Conservation (phyloP, 2,888 invertebrate genomes). For the Drosophila cognata region DNA sequence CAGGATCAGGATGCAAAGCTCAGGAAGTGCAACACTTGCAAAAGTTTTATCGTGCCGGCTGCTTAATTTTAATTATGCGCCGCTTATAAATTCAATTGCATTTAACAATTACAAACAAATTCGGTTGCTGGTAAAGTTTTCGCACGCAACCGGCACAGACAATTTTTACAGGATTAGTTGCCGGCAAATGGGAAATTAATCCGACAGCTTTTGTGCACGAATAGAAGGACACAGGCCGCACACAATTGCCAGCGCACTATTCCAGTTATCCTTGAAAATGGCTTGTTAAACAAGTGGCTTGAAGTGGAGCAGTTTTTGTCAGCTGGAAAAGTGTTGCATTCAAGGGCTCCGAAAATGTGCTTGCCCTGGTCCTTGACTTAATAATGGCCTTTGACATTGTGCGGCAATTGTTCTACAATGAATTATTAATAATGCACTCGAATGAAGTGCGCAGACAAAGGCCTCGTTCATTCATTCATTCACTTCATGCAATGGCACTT, state of each 20-base stretch:
- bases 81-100: conserved; percentile 80
- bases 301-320: conserved; percentile 14
- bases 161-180: conserved; percentile 76
- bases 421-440: conserved; percentile 74
- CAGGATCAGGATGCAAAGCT: conserved; percentile 30
- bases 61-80: conserved; percentile 78
- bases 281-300: conserved; percentile 38
- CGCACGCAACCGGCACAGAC: conserved; percentile 42
- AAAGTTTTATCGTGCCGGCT: conserved; percentile 69
- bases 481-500: conserved; percentile 23
- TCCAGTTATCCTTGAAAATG: conserved; percentile 20
- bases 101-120: conserved; percentile 77
- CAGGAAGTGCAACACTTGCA: conserved; percentile 69
- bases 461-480: conserved; percentile 7
- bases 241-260: conserved; percentile 28
- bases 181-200: conserved; percentile 74
- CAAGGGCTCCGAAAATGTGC: conserved; percentile 5
- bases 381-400: conserved; percentile 65
- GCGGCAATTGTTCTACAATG: conserved; percentile 60
- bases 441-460: conserved; percentile 49
- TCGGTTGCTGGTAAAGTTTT: conserved; percentile 48
- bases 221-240: conserved; percentile 27
- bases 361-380: conserved; percentile 54
- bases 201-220: conserved; percentile 49
- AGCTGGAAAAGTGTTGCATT: conserved; percentile 29